Evolutionary conservation across 2,888 invertebrate genomes (phyloP).

Genomic region (Ganaspis brasiliensis): DNA sequence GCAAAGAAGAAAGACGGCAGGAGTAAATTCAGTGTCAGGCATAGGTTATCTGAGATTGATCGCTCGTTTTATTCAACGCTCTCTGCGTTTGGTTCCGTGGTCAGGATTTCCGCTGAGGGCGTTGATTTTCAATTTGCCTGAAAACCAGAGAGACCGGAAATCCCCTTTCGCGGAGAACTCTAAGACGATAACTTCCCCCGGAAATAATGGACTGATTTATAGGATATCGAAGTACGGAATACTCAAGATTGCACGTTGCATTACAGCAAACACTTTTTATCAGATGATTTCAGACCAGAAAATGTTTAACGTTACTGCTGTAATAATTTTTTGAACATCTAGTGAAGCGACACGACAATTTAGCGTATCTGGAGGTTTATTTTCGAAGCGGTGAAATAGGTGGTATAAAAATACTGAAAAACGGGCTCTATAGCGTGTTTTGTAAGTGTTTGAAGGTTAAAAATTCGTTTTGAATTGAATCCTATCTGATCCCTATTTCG

Average conservation of each 20-base stretch:
- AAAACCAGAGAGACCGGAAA: constrained; percentile 56
- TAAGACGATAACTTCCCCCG: constrained; percentile 40
- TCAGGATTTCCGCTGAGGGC: constrained; percentile 66
- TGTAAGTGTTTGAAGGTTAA: no score
- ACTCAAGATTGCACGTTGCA: not conserved
- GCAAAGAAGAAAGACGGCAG: constrained; percentile 59
- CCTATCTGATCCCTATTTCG: no score
- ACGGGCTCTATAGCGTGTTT: no score
- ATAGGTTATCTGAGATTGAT: constrained; percentile 71
- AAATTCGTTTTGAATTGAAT: no score
- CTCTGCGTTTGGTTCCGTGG: constrained; percentile 58
- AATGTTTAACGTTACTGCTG: no score
- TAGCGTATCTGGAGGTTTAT: no score
- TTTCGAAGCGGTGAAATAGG: no score
- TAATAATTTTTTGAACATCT: no score
- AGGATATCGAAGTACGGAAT: constrained; percentile 52
- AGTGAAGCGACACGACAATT: no score
- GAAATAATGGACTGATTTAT: constrained; percentile 51
- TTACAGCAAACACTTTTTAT: no score
- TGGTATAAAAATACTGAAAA: no score
- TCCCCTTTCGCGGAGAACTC: constrained; percentile 50
- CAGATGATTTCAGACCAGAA: no score
- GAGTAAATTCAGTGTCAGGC: constrained; percentile 66
- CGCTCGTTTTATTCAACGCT: constrained; percentile 69
- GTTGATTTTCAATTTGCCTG: constrained; percentile 69